Base-by-base conservation (phyloP, 2,888 invertebrate genomes). In the Folsomia manolachei region DNA sequence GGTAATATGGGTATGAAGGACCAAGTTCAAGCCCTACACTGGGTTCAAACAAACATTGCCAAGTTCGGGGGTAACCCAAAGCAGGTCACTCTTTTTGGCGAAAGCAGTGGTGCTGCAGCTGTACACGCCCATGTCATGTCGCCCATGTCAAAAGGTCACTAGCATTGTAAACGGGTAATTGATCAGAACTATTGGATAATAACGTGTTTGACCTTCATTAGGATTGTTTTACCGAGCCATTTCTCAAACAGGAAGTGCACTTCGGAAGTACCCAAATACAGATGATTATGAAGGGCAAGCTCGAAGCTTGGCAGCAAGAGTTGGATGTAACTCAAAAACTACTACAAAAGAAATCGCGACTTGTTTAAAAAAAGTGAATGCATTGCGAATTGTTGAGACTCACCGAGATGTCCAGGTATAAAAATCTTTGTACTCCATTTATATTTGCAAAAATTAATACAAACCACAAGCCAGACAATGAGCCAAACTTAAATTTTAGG, bases 201-300 rank as follows among this genome's bases (percentile, higher is more conserved):
- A 11, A 51, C 51, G 51, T 14, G 9, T 60, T n/a, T 60, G 7
- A 19, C 7, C 14, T 70, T n/a, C n/a, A n/a, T n/a, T n/a, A n/a
- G 73, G 73, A 18, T 25, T 71, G 9, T 73, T 73, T 25, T 56
- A 64, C 1, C 27, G 69, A 21, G 71, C 73, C 1, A 71, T 73
- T 52, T 69, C 69, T 7, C 71, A 71, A 26, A 71, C 67, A 9
- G 73, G 73, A 63, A 53, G 53, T 23, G 71, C 73, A 18, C n/a
- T 71, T 21, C 21, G 73, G 26, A 39, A 52, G 11, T 73, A 73
- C 26, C 21, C 73, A 1, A 18, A 70, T 11, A 71, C 73, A 26
- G 68, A 68, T 21, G 67, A 73, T 53, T 39, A 63, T 27, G 65
- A 68, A 52, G 73, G 56, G 2, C 73, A 73, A 65, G 68, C 73